A percentile compares a stretch with the other conserved stretches of the same genome.
Evolutionary conservation across 2,888 invertebrate genomes (phyloP).

Genomic region (Eugnorisma glareosa): DNA sequence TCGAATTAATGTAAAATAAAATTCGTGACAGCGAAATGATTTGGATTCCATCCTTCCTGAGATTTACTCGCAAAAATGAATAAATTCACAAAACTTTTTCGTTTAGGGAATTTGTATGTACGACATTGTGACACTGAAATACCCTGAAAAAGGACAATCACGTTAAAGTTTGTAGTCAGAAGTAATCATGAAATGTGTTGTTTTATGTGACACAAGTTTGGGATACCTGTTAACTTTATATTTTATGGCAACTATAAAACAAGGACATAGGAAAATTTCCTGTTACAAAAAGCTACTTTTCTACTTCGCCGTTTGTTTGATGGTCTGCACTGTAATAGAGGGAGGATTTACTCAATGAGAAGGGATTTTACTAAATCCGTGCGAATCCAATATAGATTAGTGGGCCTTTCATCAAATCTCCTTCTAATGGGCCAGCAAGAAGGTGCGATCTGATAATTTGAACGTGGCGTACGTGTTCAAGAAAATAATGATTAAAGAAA

Average conservation of each 20-base stretch:
- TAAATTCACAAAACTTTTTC: constrained; percentile 43
- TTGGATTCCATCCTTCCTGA: constrained; percentile 21
- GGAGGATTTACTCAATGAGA: constrained; percentile 52
- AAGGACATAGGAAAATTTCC: constrained; percentile 22
- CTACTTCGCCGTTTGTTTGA: constrained; percentile 39
- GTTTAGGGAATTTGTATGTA: constrained; percentile 27
- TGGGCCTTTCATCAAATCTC: constrained; percentile 59
- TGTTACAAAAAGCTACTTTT: constrained; percentile 30
- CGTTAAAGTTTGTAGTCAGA: constrained; percentile 24
- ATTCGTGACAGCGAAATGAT: constrained; percentile 25
- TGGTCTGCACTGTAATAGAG: constrained; percentile 55
- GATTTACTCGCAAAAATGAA: constrained; percentile 41
- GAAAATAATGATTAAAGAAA: constrained; percentile 33
- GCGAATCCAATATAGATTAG: constrained; percentile 67
- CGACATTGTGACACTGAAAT: constrained; percentile 15
- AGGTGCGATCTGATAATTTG: constrained; percentile 47
- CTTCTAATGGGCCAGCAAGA: constrained; percentile 56
- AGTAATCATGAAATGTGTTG: constrained; percentile 55
- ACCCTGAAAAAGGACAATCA: constrained; percentile 43
- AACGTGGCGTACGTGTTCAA: constrained; percentile 22
- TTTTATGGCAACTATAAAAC: constrained; percentile 55
- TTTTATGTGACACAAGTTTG: constrained; percentile 46
- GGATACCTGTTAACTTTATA: constrained; percentile 47
- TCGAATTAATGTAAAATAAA: neutral
- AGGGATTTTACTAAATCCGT: constrained; percentile 58